Conservation (phyloP, 2,888 invertebrate genomes). For the Cerastis rubricosa region DNA sequence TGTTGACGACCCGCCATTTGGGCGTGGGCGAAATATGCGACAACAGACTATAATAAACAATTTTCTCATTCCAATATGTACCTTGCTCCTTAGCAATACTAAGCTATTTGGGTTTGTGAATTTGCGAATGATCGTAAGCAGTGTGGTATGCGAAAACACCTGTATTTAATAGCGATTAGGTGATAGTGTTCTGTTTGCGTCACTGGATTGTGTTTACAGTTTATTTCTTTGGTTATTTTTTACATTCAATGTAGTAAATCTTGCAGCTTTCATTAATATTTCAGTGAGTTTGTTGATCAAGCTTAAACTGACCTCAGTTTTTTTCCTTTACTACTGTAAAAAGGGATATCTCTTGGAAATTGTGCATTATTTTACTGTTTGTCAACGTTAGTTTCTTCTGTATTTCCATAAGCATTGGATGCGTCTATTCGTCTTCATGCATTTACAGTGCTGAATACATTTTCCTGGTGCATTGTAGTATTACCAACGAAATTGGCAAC, state of each 20-base stretch:
- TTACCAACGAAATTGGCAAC: constrained; percentile 55
- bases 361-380: constrained; percentile 10
- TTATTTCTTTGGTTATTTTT: constrained; percentile 38
- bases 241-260: constrained; percentile 3
- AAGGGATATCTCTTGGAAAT: background rate
- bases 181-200: constrained; percentile 70
- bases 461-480: constrained; percentile 39
- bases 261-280: background rate
- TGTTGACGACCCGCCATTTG: constrained; percentile 80
- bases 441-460: constrained; percentile 42
- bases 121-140: constrained; percentile 75
- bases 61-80: constrained; percentile 76
- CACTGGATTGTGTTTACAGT: constrained; percentile 38
- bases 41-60: constrained; percentile 72
- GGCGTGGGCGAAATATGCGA: constrained; percentile 86
- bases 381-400: constrained; percentile 25
- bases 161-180: constrained; percentile 79
- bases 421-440: constrained; percentile 23
- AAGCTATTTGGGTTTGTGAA: constrained; percentile 71
- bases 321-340: constrained; percentile 5
- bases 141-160: constrained; percentile 83
- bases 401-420: constrained; percentile 24
- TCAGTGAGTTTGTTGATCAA: background rate
- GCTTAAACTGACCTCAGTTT: background rate
- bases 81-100: constrained; percentile 75